A percentile compares a stretch with the other conserved stretches of the same genome.
phyloP scores from a whole-genome alignment of 2,888 invertebrate species.

The Aricia artaxerxes region DNA sequence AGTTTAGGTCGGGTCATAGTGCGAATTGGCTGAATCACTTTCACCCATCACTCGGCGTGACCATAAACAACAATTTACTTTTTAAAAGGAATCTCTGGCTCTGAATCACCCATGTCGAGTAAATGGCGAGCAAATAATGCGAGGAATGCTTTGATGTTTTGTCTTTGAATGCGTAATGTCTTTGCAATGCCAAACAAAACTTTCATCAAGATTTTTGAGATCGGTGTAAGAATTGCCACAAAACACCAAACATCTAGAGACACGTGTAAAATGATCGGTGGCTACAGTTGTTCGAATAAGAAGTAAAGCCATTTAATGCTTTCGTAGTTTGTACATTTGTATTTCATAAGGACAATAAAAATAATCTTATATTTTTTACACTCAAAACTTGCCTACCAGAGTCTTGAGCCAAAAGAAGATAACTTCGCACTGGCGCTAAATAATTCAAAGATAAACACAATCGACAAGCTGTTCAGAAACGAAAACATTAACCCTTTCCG shows the following conservation, averaged over 20 bases:
- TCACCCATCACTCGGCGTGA: constrained; percentile 65
- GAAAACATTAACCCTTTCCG: constrained; percentile 64
- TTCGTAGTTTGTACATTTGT: too few relatives aligned
- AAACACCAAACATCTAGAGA: too few relatives aligned
- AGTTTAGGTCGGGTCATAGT: constrained; percentile 58
- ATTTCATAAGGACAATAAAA: too few relatives aligned
- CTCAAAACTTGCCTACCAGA: not conserved
- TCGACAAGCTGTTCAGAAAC: constrained; percentile 38
- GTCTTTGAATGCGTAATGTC: constrained; percentile 8
- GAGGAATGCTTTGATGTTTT: constrained; percentile 19
- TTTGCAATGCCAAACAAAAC: not conserved
- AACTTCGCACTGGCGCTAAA: not conserved
- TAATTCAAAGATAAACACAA: not conserved
- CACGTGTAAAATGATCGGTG: too few relatives aligned
- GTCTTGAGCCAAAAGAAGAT: not conserved
- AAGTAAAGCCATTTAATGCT: too few relatives aligned
- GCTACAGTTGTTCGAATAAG: too few relatives aligned
- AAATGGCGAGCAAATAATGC: constrained; percentile 14
- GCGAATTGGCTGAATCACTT: constrained; percentile 60
- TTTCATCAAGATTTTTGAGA: too few relatives aligned
- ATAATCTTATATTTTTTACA: not conserved
- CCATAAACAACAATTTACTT: constrained; percentile 62
- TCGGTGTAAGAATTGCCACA: too few relatives aligned
- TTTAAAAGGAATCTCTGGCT: constrained; percentile 35
- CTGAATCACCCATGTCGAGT: constrained; percentile 47